Evolutionary conservation across 1,140 invertebrate species (phyloP), one percentile per base, ranked within the genome.

Genomic region (Acyrthosiphon pisum): DNA sequence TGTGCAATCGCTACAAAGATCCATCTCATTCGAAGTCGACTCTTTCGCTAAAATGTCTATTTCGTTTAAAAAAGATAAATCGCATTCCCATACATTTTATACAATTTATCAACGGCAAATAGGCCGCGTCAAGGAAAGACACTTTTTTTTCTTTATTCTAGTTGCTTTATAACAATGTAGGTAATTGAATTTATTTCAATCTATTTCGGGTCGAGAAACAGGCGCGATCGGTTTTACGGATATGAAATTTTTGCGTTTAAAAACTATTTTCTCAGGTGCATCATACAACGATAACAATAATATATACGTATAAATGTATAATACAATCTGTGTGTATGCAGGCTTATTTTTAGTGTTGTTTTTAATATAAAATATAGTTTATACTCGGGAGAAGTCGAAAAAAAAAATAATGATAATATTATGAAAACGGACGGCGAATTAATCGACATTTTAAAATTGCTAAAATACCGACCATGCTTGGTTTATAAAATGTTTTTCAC

Each of bases 121-220:
- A n/a, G 44, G 44, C 46, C n/a, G 11, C 6, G 44, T 87, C 20
- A 41, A 84, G 11, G 1, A 14, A 48, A n/a, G 44, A 86, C 4
- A 41, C 83, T 8, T 18, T 26, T 86, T 30, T 44, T 9, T 18
- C 6, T 86, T 41, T 41, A 41, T 41, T 86, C n/a, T 86, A 30
- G 30, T 30, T 46, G 35, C n/a, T 81, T 81, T 81, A 41, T 41
- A 46, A 30, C 44, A 46, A 86, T n/a, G 11, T n/a, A n/a, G n/a
- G n/a, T n/a, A 86, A 86, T 46, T 86, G 84, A 44, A 87, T 87
- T 84, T 84, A 84, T 84, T 84, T 41, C 20, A 41, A 41, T 84
- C 23, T 37, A 37, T 84, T 37, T 44, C 23, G 8, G 22, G 1
- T 22, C 35, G 18, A 37, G 35, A 35, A 4, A 37, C 18, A 81